Base-by-base conservation (phyloP, 2,797 vertebrate species). In the Sebastes glaucus region DNA sequence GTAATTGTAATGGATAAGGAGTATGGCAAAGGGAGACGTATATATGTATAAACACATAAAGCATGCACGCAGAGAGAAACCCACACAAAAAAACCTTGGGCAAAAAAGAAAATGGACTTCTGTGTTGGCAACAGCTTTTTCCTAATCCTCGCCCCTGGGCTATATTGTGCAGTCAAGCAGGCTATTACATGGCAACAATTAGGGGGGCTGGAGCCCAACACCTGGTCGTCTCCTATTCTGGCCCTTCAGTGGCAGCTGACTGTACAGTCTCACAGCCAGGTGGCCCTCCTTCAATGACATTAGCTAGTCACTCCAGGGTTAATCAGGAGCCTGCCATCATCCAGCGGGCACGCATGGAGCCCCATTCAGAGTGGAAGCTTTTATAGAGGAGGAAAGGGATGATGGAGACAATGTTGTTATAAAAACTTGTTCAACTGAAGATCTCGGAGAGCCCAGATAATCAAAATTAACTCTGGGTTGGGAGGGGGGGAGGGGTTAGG, bases 201-300 rank as follows among this genome's bases (percentile, higher is more conserved):
- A 96, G 95, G 94, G 94, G 94, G 92, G 94, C 94, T 94, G 87
- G 59, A 95, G 95, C 94, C 90, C 94, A 96, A 97, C 97, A 97
- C 97, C 97, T 98, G 97, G 97, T 96, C 93, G 94, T 96, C 95
- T 93, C 92, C 93, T 90, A 93, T 96, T 95, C 95, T 91, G 74
- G 92, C 94, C 95, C 96, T 96, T 96, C 95, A 96, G 94, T 94
- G 92, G 97, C 97, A 98, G 97, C 97, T 97, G 96, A 97, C 94
- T 94, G 94, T 93, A 95, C 96, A 96, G 96, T 96, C 95, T 91
- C 95, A 94, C 95, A 96, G 96, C 97, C 97, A 98, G 97, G 97
- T 98, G 97, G 97, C 94, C 94, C 93, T 91, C 93, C 97, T 97
- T 97, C 97, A 97, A 95, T 97, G 93, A 96, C 96, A 97, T 96